Evolutionary conservation across 1,140 invertebrate genomes (phyloP), one percentile per base, ranked within the genome.

Genomic region (Apis cerana): DNA sequence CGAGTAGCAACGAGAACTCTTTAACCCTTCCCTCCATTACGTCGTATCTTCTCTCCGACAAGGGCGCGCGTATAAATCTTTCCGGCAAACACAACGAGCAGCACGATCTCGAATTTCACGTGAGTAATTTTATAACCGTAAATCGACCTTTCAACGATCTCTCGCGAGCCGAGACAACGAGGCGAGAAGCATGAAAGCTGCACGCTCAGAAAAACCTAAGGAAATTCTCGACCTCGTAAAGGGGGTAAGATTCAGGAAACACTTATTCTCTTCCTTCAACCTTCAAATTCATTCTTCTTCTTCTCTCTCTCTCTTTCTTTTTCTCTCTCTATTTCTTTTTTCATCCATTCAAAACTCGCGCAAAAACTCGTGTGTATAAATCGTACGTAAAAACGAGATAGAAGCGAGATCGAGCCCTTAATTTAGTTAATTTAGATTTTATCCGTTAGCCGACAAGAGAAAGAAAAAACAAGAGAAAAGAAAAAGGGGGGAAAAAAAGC

Each of bases 351-450:
- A 58, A 61, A 69, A 84, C 56, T n/a, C 9, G 8, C 15, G 67
- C 68, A 83, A 84, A 89, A 90, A 89, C 77, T 50, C 50, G 33
- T 78, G 90, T 89, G 84, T 93, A 93, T 93, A 94, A 93, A 94
- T 93, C 89, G 90, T 89, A 89, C 81, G 89, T 88, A 92, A 93
- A 92, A 90, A 89, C 83, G 85, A 85, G 79, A 87, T 83, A 88
- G 87, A 90, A 90, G 87, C 83, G 83, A 10, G n/a, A 85, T 89
- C 91, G 88, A 89, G 89, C 91, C 91, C 91, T 94, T 93, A 94
- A 94, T 94, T 94, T 93, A 94, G 93, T 94, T 94, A 94, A 94
- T 94, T 94, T 94, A 94, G 93, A 94, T 94, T 94, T 94, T 94
- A 94, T 94, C 93, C 93, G 93, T 94, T 94, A 88, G 92, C 85